A percentile compares a stretch with the other conserved stretches of the same genome.
Conservation (phyloP, 2,113 vertebrate species). For the Platysteira castanea region DNA sequence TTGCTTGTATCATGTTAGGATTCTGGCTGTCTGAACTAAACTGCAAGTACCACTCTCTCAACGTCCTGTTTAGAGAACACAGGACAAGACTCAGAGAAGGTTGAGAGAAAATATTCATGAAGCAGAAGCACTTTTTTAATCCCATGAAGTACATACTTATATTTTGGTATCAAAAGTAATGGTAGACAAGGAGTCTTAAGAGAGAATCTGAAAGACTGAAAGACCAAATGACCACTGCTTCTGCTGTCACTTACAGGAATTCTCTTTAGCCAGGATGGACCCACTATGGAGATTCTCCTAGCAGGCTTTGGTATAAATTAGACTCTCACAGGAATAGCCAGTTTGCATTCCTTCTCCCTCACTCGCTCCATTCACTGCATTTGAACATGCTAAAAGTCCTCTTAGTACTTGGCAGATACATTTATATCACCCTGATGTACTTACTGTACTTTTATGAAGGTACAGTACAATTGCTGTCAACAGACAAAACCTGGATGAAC, state of each 20-base stretch:
- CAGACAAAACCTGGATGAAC: not conserved
- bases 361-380: not conserved
- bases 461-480: not conserved
- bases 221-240: not conserved
- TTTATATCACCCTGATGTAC: not conserved
- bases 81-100: not conserved
- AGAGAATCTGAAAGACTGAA: not conserved
- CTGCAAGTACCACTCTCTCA: not conserved
- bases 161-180: not conserved
- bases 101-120: not conserved
- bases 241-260: not conserved
- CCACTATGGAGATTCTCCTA: not conserved
- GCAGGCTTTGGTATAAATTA: not conserved
- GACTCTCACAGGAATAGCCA: not conserved
- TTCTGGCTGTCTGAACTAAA: not conserved
- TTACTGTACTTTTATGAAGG: not conserved
- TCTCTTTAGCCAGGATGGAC: not conserved
- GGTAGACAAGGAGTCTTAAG: not conserved
- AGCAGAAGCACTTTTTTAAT: not conserved
- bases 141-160: not conserved
- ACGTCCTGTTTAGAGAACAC: not conserved
- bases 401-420: not conserved
- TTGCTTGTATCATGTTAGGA: not conserved
- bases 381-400: not conserved
- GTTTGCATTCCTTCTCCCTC: not conserved